These are phyloP conservation scores for Callinectes sapidus DNA, from an alignment of 2,888 invertebrate species.

Conservation along the genomic window DNA sequence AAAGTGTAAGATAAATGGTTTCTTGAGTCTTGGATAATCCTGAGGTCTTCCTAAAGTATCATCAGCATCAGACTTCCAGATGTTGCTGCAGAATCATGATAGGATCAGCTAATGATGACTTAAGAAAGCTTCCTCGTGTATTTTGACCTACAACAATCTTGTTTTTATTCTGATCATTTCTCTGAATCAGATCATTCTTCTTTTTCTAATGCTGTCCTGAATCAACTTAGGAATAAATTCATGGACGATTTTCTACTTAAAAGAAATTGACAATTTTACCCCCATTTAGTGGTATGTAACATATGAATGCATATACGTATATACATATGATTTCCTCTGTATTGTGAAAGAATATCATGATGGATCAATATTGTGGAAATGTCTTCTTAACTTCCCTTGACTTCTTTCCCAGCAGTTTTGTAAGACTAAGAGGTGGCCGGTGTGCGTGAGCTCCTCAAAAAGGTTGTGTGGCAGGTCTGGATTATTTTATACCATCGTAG, in stretches of 20 bases:
- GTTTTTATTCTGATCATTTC: not conserved
- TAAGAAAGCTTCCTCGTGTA: not conserved
- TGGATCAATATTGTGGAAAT: not conserved
- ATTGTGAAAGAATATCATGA: not conserved
- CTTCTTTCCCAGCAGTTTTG: not conserved
- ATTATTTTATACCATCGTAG: not conserved
- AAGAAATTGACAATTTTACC: not conserved
- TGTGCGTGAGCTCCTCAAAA: not conserved
- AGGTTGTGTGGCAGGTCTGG: slow-evolving; percentile 10
- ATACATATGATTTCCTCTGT: not conserved
- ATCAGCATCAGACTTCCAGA: not conserved
- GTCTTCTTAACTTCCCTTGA: not conserved
- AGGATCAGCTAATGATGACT: slow-evolving; percentile 1
- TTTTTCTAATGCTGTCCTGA: not conserved
- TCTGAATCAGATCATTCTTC: not conserved
- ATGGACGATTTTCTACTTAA: not conserved
- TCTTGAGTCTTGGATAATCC: slow-evolving; percentile 29
- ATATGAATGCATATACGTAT: not conserved
- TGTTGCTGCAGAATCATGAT: not conserved
- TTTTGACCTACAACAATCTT: not conserved
- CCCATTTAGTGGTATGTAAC: not conserved
- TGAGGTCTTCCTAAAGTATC: slow-evolving; percentile 23
- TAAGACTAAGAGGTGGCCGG: not conserved
- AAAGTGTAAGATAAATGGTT: slow-evolving; percentile 28
- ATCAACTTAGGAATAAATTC: not conserved